Evolutionary conservation across 2,888 invertebrate species (phyloP).

Genomic region (Girardia tigrina): DNA sequence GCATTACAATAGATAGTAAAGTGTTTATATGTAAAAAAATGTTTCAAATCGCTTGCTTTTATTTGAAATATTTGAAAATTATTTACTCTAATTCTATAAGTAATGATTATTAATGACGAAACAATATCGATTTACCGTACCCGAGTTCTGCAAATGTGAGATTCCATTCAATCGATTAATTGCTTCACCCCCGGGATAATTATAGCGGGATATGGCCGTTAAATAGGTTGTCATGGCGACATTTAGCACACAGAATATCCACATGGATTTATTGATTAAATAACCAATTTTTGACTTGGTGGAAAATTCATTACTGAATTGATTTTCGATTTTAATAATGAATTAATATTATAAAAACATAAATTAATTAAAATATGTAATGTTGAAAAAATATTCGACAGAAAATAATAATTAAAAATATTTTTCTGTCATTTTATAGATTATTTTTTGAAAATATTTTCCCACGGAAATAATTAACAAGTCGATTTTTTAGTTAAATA

Average conservation of each 20-base stretch:
- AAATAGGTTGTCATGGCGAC: neutral
- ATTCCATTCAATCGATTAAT: neutral
- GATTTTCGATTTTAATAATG: too few species aligned
- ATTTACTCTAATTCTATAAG: neutral
- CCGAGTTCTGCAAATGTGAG: neutral
- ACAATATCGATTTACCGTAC: neutral
- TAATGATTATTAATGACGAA: neutral
- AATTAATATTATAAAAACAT: too few species aligned
- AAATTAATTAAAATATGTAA: too few species aligned
- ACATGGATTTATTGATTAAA: neutral
- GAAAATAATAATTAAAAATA: too few species aligned
- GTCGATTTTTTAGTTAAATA: too few species aligned
- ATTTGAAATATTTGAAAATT: neutral
- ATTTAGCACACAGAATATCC: conserved; percentile 12
- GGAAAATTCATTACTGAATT: neutral
- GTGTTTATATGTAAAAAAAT: too few species aligned
- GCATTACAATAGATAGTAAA: too few species aligned
- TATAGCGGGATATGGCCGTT: conserved; percentile 6
- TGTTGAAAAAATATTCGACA: too few species aligned
- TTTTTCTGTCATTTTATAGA: too few species aligned
- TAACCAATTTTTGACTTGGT: neutral
- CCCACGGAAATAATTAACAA: too few species aligned
- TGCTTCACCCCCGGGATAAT: conserved; percentile 36
- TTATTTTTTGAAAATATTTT: too few species aligned
- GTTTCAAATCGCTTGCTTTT: too few species aligned